Evolutionary conservation across 2,797 vertebrate species (phyloP).

Genomic region (Gastrophryne carolinensis): DNA sequence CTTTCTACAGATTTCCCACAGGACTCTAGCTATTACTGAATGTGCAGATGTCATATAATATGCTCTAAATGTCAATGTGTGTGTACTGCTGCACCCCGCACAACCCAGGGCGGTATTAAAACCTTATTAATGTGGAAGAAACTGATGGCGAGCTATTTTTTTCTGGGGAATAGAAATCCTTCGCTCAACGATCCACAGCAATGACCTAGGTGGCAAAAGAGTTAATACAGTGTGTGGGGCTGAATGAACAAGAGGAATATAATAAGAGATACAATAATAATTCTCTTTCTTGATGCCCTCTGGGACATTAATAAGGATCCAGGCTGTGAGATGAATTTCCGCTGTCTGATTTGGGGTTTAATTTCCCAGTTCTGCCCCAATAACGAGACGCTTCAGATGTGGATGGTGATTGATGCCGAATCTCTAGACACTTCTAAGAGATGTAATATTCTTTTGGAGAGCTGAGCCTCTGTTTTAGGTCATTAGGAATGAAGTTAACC

Average conservation of each 20-base stretch:
- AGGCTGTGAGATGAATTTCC: constrained; percentile 41
- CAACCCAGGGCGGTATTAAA: background rate
- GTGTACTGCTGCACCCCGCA: background rate
- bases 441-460: constrained; percentile 47
- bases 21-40: too few species aligned
- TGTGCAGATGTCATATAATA: too few species aligned
- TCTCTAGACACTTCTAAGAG: constrained; percentile 38
- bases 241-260: constrained; percentile 1
- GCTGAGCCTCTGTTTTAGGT: constrained; percentile 29
- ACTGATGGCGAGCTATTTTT: background rate
- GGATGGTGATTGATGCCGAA: constrained; percentile 40
- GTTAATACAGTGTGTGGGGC: constrained; percentile 17
- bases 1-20: too few species aligned
- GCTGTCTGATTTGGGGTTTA: constrained; percentile 39
- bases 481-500: constrained; percentile 40
- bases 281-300: constrained; percentile 46
- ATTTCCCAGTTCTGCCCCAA: constrained; percentile 45
- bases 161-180: background rate
- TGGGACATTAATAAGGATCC: constrained; percentile 48
- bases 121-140: background rate
- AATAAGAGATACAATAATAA: constrained; percentile 39
- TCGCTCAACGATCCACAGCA: background rate
- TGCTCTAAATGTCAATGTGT: background rate
- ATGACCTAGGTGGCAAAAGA: background rate
- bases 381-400: constrained; percentile 43